These are phyloP conservation scores for Chorisops tibialis DNA, from an alignment of 2,888 invertebrate genomes.

Conservation along the genomic window DNA sequence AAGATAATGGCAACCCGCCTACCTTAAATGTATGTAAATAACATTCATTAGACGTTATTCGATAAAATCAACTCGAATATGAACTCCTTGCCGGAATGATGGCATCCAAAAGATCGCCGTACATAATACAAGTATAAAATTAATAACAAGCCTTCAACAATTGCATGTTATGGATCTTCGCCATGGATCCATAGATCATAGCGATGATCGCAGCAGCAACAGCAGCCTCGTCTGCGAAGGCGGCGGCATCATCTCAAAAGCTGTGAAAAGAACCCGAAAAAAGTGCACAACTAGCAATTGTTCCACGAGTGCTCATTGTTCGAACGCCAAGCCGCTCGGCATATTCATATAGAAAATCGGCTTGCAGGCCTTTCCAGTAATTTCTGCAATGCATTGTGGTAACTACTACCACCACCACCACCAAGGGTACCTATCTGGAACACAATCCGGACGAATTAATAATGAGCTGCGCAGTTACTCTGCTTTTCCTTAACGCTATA, in stretches of 20 bases:
- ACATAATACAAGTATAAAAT: not conserved
- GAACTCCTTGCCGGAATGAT: too few relatives aligned
- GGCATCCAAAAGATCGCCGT: too few relatives aligned
- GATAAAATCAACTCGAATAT: too few relatives aligned
- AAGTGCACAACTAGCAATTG: not conserved
- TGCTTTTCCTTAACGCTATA: not conserved
- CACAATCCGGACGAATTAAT: constrained; percentile 3
- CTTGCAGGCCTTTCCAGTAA: too few relatives aligned
- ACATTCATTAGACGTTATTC: too few relatives aligned
- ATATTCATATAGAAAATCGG: not conserved
- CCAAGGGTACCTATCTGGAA: too few relatives aligned
- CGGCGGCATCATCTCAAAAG: constrained; percentile 6
- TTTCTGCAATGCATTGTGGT: too few relatives aligned
- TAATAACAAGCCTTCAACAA: constrained; percentile 12
- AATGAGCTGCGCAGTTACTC: constrained; percentile 11
- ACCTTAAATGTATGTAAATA: too few relatives aligned
- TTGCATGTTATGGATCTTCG: constrained; percentile 7
- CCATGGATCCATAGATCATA: not conserved
- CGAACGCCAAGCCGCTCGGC: not conserved
- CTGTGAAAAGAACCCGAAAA: not conserved
- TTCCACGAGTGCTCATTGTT: not conserved
- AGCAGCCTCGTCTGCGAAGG: not conserved
- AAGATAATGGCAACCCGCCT: too few relatives aligned
- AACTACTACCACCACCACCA: too few relatives aligned
- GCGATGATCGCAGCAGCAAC: not conserved